These are phyloP conservation scores for Harpagoxenus sublaevis DNA, from an alignment of 2,888 invertebrate species.

Conservation along the genomic window DNA sequence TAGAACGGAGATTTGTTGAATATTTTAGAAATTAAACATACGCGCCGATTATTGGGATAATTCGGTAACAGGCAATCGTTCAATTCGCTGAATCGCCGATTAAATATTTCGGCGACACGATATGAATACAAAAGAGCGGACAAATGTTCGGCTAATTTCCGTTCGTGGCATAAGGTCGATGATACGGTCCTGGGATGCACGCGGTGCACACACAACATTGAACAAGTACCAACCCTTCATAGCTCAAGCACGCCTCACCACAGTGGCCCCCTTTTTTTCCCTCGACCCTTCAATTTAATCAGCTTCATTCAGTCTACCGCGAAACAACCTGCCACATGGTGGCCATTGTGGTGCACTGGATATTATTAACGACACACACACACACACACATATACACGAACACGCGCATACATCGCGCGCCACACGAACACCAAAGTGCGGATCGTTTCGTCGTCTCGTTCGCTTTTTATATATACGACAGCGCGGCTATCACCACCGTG, in stretches of 20 bases:
- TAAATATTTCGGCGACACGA: constrained; percentile 16
- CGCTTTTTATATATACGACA: constrained; percentile 32
- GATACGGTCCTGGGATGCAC: constrained; percentile 55
- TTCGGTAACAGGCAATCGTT: not conserved
- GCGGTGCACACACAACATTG: constrained; percentile 65
- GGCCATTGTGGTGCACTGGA: constrained; percentile 74
- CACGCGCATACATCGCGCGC: not conserved
- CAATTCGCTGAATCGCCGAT: constrained; percentile 4
- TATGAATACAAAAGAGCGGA: constrained; percentile 22
- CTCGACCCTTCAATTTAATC: constrained; percentile 82
- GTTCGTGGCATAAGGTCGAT: constrained; percentile 53
- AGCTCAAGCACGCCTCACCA: constrained; percentile 70
- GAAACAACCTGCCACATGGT: constrained; percentile 84
- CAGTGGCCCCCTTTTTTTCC: constrained; percentile 53
- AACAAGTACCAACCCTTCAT: constrained; percentile 80
- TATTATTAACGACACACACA: constrained; percentile 75
- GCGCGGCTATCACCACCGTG: constrained; percentile 66
- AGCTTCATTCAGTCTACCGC: constrained; percentile 82
- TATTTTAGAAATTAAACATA: constrained; percentile 42
- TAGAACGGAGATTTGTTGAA: constrained; percentile 30
- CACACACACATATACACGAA: constrained; percentile 56
- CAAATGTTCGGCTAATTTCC: constrained; percentile 63
- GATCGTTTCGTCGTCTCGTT: constrained; percentile 63
- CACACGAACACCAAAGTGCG: constrained; percentile 21
- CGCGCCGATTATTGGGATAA: not conserved